These are phyloP conservation scores for Siniperca knerii DNA, from an alignment of 2,113 vertebrate genomes.

Conservation along the genomic window DNA sequence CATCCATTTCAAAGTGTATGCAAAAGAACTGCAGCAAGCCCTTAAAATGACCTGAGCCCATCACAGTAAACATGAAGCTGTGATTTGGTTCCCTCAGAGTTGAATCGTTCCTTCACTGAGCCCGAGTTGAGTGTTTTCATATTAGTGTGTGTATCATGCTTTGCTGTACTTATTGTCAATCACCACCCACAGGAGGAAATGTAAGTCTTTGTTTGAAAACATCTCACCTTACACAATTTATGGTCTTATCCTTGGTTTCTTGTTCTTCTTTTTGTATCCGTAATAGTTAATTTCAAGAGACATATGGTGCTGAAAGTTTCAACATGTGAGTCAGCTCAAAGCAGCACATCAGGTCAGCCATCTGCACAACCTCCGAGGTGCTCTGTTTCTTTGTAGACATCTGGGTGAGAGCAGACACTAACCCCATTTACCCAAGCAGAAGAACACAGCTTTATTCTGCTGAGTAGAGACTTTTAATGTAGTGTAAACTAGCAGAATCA, in stretches of 20 bases:
- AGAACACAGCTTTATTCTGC: constrained; percentile 44
- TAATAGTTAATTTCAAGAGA: background rate
- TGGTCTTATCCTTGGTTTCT: background rate
- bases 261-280: background rate
- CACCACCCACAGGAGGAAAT: background rate
- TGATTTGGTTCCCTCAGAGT: background rate
- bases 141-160: background rate
- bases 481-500: constrained; percentile 41
- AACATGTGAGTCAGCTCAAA: constrained; percentile 25
- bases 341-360: constrained; percentile 66
- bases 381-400: constrained; percentile 42
- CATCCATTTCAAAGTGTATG: constrained; percentile 5
- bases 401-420: constrained; percentile 46
- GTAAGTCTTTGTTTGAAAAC: background rate
- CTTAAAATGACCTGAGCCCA: constrained; percentile 13
- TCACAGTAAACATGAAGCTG: constrained; percentile 6
- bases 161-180: background rate
- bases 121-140: background rate
- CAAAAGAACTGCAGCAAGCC: constrained; percentile 8
- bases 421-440: constrained; percentile 43
- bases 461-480: constrained; percentile 35
- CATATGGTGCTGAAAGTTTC: constrained; percentile 1
- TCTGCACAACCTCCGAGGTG: constrained; percentile 67
- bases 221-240: background rate
- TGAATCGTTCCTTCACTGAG: background rate